Base-by-base conservation (phyloP, 2,113 vertebrate species). In the Pelodiscus sinensis region DNA sequence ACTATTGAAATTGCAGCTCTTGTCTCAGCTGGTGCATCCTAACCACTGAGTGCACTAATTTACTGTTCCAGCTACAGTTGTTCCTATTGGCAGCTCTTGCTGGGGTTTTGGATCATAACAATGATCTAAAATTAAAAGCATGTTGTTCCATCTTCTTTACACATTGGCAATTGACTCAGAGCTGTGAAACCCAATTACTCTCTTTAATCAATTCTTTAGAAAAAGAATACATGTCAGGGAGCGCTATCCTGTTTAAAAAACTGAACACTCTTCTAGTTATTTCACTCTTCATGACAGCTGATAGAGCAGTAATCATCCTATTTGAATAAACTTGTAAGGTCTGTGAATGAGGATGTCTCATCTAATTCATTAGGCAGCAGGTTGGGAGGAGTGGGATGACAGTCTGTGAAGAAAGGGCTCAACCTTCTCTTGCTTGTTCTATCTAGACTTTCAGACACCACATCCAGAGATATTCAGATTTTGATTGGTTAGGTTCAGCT, bases 321-420 rank as follows among this genome's bases (percentile, higher is more conserved):
- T 96, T 84, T 92, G 82, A 96, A 90, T 94, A 92, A 96, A 92
- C 78, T 88, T 93, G 95, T 95, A 92, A 82, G 24, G 16, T 88
- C 78, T 96, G 80, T 85, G 89, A 90, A 95, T 94, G 92, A 92
- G 78, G 58, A 87, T 91, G 38, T 85, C 91, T 93, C 15, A 44
- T 95, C 25, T 27, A 94, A n/a, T 93, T 93, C 0, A 0, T 94
- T 95, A 91, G 85, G 82, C 91, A 95, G 84, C 65, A 12, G 0
- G 52, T 9, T 96, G 89, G 84, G 93, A 96, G 84, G 87, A 92
- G 88, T 87, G 90, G 65, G 95, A 93, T 96, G 96, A 93, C 88
- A 95, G 92, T 90, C 88, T 58, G 78, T 84, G 86, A 96, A 92
- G 91, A 95, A n/a, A 93, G 52, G 93, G 90, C 91, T 95, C 86